Base-by-base conservation (phyloP, 2,113 vertebrate species). In the Campylomormyrus numenius region DNA sequence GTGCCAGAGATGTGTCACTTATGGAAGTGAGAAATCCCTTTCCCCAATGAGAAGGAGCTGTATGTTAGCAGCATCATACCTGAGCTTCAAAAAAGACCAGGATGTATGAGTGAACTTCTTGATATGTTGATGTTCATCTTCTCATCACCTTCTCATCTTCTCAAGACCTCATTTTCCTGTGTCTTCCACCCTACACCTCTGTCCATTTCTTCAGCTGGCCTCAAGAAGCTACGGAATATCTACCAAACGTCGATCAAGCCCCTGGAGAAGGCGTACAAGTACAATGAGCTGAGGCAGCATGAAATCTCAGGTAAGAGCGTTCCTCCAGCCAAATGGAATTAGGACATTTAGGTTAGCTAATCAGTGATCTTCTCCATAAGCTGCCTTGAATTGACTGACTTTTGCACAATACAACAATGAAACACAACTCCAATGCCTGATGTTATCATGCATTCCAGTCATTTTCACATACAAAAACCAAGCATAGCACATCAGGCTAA, bases 251-350 rank as follows among this genome's bases (percentile, higher is more conserved):
- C 98, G 93, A 99, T 99, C 96, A 98, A 96, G 93, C 98, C 98
- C 45, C 95, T 99, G 96, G 98, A 99, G 90, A 97, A 98, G 94
- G 98, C 98, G 89, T 99, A 98, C 95, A 99, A 97, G 93, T 99
- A 99, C 96, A 99, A 98, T 0, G 98, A 99, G 93, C 96, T 99
- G 92, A 96, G 98, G 92, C 98, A 99, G 93, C 98, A 99, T 0
- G 98, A 99, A 94, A 98, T 99, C 94, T 98, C 98, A 97, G 98
- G 98, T 99, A 97, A 42, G 88, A 13, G 10, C 66, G 4, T 49
- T 9, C 52, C 31, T 88, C 24, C 48, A 21, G 21, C 19, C 24
- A 27, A 35, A n/a, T 39, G 21, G 80, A 84, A n/a, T 42, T 48
- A 15, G 31, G 45, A 87, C 88, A 27, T 88, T 0, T 1, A 31